These are phyloP conservation scores for Crypturellus tataupa DNA, from an alignment of 2,797 vertebrate species.

Conservation along the genomic window DNA sequence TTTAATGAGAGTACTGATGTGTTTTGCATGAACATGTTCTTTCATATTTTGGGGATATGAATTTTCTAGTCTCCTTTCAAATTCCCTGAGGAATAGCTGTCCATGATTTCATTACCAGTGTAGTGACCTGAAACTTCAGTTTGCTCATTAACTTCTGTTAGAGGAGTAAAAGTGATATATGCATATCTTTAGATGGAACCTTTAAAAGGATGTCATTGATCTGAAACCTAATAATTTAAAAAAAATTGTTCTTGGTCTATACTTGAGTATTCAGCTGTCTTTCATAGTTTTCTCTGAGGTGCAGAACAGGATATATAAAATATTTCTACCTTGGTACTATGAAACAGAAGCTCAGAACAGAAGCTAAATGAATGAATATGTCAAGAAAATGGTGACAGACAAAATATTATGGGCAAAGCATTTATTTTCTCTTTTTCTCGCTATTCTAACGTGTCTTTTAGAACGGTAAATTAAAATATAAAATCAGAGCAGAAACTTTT, in stretches of 20 bases:
- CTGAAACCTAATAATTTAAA: background rate
- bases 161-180: background rate
- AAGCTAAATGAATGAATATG: background rate
- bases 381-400: background rate
- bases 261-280: background rate
- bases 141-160: background rate
- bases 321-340: background rate
- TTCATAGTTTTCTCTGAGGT: background rate
- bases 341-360: background rate
- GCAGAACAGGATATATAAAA: background rate
- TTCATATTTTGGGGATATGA: background rate
- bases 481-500: background rate
- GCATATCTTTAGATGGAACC: background rate
- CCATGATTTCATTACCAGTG: background rate
- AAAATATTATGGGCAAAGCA: background rate
- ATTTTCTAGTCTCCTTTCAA: background rate
- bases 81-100: background rate
- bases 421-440: background rate
- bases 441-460: background rate
- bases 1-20: background rate
- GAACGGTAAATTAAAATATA: background rate
- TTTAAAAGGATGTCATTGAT: background rate
- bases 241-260: background rate
- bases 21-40: conserved; percentile 9
- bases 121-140: background rate